phyloP scores from a whole-genome alignment of 2,797 vertebrate species.

The Siniperca undulata region DNA sequence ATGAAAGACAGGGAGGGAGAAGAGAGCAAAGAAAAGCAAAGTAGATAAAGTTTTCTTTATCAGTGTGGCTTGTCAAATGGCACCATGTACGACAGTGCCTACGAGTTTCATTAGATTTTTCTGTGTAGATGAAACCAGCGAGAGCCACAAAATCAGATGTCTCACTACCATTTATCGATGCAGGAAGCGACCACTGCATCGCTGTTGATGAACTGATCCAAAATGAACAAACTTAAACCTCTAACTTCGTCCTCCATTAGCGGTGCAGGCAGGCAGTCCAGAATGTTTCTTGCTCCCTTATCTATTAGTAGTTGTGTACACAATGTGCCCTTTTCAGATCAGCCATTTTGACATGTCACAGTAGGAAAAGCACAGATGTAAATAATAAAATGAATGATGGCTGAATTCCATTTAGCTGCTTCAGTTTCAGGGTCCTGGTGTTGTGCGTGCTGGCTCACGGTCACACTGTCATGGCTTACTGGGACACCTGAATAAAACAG shows the following conservation, averaged over 20 bases:
- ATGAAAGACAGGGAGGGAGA: neutral
- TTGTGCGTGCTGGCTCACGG: neutral
- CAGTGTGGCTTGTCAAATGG: neutral
- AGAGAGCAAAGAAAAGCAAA: neutral
- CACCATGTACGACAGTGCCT: neutral
- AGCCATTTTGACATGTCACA: neutral
- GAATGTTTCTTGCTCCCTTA: neutral
- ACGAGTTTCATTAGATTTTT: neutral
- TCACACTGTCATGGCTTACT: neutral
- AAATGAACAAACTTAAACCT: neutral
- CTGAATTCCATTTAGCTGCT: too few relatives aligned
- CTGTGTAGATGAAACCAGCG: neutral
- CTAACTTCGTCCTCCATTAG: neutral
- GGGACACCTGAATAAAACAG: neutral
- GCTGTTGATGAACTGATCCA: neutral
- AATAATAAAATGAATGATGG: neutral
- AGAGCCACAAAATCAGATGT: constrained; percentile 8
- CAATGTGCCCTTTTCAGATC: neutral
- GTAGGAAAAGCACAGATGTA: neutral
- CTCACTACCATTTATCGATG: accelerated
- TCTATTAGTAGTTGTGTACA: neutral
- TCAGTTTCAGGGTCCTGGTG: too few relatives aligned
- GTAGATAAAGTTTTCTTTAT: neutral
- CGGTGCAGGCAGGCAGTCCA: neutral
- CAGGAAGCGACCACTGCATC: constrained; percentile 7